Conservation (phyloP, 2,113 vertebrate genomes). For the Chionomys nivalis region DNA sequence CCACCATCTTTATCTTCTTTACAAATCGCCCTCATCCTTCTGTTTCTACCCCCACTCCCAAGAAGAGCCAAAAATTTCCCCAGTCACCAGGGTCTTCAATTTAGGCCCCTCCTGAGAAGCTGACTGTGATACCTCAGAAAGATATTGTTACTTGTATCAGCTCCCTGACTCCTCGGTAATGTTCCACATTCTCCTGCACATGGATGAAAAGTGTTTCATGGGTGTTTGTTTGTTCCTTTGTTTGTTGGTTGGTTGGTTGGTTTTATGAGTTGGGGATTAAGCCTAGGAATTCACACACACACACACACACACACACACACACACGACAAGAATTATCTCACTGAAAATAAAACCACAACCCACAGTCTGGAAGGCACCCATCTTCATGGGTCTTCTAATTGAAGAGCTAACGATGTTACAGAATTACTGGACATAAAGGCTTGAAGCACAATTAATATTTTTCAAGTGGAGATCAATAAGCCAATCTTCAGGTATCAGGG, state of each 20-base stretch:
- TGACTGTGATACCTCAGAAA: neutral
- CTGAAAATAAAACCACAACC: neutral
- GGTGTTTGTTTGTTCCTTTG: neutral
- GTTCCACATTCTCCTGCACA: neutral
- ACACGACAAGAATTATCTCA: neutral
- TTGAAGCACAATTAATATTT: neutral
- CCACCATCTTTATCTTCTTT: neutral
- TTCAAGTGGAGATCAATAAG: neutral
- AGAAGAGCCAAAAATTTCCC: neutral
- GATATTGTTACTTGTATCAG: neutral
- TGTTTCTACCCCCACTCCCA: neutral
- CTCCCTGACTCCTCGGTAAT: neutral
- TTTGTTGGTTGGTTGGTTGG: neutral
- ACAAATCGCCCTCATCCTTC: neutral
- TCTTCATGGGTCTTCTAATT: neutral
- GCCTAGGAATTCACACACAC: neutral
- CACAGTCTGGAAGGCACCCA: neutral
- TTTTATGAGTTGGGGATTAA: neutral
- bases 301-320: neutral
- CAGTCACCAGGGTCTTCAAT: neutral
- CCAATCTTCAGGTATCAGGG: neutral
- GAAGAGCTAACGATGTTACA: neutral
- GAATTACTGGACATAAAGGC: neutral
- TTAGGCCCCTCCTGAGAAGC: neutral
- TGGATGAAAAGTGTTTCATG: neutral